Conservation (phyloP, 2,888 invertebrate genomes). For the Drosophila paramelanica region DNA sequence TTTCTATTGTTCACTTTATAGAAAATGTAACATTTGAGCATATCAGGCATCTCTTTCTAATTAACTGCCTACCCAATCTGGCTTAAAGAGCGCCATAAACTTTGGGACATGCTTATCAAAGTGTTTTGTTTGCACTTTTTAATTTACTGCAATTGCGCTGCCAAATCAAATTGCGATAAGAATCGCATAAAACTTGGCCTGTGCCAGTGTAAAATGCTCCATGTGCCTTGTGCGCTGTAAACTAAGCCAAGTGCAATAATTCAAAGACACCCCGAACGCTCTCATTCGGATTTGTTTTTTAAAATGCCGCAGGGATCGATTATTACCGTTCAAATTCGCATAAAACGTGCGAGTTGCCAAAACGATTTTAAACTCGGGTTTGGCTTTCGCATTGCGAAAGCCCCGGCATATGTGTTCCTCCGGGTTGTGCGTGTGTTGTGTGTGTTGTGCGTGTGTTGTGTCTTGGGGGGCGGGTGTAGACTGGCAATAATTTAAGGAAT, state of each 20-base stretch:
- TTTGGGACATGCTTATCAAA: conserved; percentile 63
- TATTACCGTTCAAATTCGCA: conserved; percentile 85
- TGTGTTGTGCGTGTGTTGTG: background rate
- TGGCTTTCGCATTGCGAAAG: conserved; percentile 21
- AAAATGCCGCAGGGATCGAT: conserved; percentile 85
- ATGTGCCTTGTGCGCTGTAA: conserved; percentile 31
- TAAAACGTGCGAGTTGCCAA: conserved; percentile 84
- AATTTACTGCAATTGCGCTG: conserved; percentile 79
- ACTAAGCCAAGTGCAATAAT: conserved; percentile 67
- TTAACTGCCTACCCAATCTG: conserved; percentile 39
- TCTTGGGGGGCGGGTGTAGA: conserved; percentile 37
- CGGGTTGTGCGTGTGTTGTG: background rate
- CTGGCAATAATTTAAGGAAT: conserved; percentile 82
- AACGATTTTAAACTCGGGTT: conserved; percentile 75
- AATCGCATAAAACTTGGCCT: conserved; percentile 64
- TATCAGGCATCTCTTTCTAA: conserved; percentile 48
- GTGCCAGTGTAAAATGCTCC: conserved; percentile 7
- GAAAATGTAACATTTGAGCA: background rate
- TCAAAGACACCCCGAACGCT: conserved; percentile 37
- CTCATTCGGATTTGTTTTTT: conserved; percentile 84
- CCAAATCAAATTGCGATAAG: conserved; percentile 75
- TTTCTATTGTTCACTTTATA: background rate
- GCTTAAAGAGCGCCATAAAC: conserved; percentile 70
- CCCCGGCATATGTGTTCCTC: conserved; percentile 46
- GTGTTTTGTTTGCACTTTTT: conserved; percentile 83